Conservation (phyloP, 2,797 vertebrate species). For the Sebastes hopkinsi region DNA sequence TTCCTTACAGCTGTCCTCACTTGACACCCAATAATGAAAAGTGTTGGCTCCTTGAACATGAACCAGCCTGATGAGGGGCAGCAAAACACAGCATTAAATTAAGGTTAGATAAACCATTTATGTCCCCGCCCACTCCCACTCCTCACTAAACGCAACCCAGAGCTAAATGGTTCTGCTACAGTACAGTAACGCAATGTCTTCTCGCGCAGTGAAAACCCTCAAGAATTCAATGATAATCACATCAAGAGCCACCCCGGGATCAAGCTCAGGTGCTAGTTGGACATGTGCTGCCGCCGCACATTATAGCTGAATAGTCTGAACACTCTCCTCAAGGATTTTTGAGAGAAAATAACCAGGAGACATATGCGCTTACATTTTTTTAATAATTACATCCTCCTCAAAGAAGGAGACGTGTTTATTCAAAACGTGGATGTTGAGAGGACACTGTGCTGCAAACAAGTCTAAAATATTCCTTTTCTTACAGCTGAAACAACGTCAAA, state of each 20-base stretch:
- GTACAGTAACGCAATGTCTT: slow-evolving; percentile 16
- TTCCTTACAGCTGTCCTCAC: not conserved
- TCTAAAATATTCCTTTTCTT: slow-evolving; percentile 15
- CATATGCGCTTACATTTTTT: not conserved
- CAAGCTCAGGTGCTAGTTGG: slow-evolving; percentile 16
- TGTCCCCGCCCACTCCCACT: not conserved
- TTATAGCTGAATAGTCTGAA: slow-evolving; percentile 17
- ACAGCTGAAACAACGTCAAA: slow-evolving; percentile 2
- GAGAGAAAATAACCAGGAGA: slow-evolving; percentile 28
- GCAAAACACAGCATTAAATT: slow-evolving; percentile 41
- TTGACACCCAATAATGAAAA: slow-evolving; percentile 9
- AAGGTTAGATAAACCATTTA: slow-evolving; percentile 44
- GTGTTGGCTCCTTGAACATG: slow-evolving; percentile 13
- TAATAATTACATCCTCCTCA: slow-evolving; percentile 5
- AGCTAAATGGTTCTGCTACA: slow-evolving; percentile 27
- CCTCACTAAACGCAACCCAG: slow-evolving; percentile 21
- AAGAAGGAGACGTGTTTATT: slow-evolving; percentile 17
- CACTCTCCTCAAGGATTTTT: slow-evolving; percentile 12
- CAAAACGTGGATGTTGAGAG: slow-evolving; percentile 8
- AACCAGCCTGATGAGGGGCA: slow-evolving; percentile 14
- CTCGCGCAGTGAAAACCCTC: slow-evolving; percentile 34
- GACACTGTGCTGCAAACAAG: slow-evolving; percentile 10
- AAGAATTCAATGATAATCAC: slow-evolving; percentile 50
- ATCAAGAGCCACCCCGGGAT: slow-evolving; percentile 39
- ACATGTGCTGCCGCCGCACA: slow-evolving; percentile 11